These are phyloP conservation scores for Dryocosmus kuriphilus DNA, from an alignment of 2,888 invertebrate species.

Conservation along the genomic window DNA sequence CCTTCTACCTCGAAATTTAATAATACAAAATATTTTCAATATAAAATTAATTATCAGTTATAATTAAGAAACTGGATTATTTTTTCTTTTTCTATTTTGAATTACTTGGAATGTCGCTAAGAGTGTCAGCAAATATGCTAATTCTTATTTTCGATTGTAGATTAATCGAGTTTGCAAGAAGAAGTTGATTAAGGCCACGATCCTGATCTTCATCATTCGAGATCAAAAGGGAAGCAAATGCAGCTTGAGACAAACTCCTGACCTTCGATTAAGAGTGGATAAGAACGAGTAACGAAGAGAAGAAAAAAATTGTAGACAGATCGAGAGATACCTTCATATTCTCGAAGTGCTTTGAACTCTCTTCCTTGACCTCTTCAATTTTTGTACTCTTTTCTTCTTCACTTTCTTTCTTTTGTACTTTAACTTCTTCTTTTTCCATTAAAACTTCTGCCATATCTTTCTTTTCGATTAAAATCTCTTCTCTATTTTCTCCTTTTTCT, in stretches of 20 bases:
- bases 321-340: constrained; percentile 9
- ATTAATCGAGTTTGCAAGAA: background rate
- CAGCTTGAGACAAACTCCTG: background rate
- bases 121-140: constrained; percentile 37
- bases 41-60: background rate
- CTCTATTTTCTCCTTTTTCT: background rate
- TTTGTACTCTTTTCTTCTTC: background rate
- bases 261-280: background rate
- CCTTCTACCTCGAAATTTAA: background rate
- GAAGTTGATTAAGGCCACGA: background rate
- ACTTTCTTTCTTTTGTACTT: background rate
- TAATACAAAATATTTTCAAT: too few relatives aligned
- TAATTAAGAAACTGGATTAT: background rate
- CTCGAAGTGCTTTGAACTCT: background rate
- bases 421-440: background rate
- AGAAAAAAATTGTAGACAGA: background rate
- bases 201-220: constrained; percentile 3
- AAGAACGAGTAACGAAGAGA: background rate
- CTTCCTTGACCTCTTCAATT: background rate
- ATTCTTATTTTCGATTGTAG: constrained; percentile 25
- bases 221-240: background rate
- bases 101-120: constrained; percentile 4
- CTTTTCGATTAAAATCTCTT: background rate
- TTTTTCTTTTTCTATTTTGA: background rate
- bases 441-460: background rate